Evolutionary conservation across 2,888 invertebrate species (phyloP).

Genomic region (Schrankia costaestrigalis): DNA sequence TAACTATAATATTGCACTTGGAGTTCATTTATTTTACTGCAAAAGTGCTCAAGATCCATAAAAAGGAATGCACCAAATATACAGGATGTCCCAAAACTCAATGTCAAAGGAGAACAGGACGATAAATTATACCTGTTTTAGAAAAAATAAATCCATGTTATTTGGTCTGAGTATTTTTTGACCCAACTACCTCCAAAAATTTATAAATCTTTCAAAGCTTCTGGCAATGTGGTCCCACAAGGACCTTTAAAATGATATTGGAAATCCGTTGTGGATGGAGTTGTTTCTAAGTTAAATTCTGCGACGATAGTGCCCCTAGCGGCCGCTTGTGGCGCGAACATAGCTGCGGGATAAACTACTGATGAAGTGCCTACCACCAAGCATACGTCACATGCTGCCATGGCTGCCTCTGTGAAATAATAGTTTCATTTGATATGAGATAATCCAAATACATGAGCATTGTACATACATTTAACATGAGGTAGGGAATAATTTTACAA

Average conservation of each 20-base stretch:
- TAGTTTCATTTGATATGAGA: too few species aligned
- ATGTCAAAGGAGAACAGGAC: too few species aligned
- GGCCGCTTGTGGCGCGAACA: constrained; percentile 91
- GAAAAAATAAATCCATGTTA: not conserved
- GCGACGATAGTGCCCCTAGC: constrained; percentile 80
- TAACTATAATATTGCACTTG: too few species aligned
- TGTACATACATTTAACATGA: too few species aligned
- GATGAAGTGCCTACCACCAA: constrained; percentile 93
- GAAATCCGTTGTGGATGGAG: constrained; percentile 63
- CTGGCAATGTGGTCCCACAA: constrained; percentile 64
- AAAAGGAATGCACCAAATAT: too few species aligned
- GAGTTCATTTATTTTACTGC: too few species aligned
- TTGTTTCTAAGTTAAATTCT: constrained; percentile 74
- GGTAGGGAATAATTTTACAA: too few species aligned
- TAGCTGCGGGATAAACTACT: constrained; percentile 92
- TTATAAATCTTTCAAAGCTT: constrained; percentile 51
- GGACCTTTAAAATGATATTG: constrained; percentile 73
- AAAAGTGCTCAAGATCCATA: too few species aligned
- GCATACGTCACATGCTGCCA: constrained; percentile 87
- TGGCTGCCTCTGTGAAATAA: constrained; percentile 71
- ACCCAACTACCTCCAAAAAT: not conserved
- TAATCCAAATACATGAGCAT: too few species aligned
- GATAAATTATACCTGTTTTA: too few species aligned
- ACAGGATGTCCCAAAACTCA: too few species aligned
- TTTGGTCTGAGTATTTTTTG: not conserved